These are phyloP conservation scores for Coelopa pilipes DNA, from an alignment of 2,888 invertebrate species.

Conservation along the genomic window DNA sequence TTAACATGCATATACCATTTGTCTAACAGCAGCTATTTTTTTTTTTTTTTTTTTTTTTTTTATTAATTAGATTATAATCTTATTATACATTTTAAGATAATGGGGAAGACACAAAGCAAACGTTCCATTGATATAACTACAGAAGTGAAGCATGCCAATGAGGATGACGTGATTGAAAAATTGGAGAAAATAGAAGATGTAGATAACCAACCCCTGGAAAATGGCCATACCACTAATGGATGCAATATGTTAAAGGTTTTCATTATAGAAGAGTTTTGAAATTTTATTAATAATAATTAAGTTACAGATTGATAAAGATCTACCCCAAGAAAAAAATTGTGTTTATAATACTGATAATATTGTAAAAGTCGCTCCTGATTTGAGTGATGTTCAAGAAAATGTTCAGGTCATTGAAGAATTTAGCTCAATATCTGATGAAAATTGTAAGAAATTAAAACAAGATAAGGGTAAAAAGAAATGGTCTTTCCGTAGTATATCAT, in stretches of 20 bases:
- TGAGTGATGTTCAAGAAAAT: not conserved
- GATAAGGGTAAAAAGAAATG: slow-evolving; percentile 87
- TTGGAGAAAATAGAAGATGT: slow-evolving; percentile 82
- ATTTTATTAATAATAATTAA: no score
- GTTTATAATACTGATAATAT: no score
- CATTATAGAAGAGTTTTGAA: no score
- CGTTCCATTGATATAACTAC: slow-evolving; percentile 88
- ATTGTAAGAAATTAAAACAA: slow-evolving; percentile 74
- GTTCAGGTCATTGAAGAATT: slow-evolving; percentile 54
- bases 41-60: no score
- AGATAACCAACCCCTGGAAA: slow-evolving; percentile 78
- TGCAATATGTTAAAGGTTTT: no score
- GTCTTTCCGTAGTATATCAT: slow-evolving; percentile 88
- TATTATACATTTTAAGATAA: no score
- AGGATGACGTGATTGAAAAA: slow-evolving; percentile 74
- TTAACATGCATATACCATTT: no score
- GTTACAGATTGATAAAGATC: no score
- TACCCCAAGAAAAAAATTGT: no score
- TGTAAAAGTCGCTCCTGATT: no score
- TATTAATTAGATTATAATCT: no score
- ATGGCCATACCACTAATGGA: slow-evolving; percentile 66
- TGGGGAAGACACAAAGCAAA: slow-evolving; percentile 90
- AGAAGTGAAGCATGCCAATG: slow-evolving; percentile 71
- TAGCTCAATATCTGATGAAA: slow-evolving; percentile 61
- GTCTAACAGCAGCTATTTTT: no score